phyloP scores from a whole-genome alignment of 1,140 invertebrate genomes.

The Magallana gigas region DNA sequence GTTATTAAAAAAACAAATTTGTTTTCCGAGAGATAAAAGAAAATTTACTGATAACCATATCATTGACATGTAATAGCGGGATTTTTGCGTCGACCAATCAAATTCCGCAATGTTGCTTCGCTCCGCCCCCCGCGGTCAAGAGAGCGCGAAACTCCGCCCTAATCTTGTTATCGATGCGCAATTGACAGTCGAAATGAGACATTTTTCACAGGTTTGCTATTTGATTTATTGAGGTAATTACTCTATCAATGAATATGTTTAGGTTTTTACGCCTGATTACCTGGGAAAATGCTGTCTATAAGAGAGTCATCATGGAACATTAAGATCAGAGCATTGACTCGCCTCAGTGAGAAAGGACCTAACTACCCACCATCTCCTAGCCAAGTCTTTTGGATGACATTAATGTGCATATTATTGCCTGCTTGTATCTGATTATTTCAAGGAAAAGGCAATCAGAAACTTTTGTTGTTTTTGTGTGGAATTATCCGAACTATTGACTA shows the following conservation, averaged over 20 bases:
- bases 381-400: slow-evolving; percentile 32
- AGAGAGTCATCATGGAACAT: slow-evolving; percentile 44
- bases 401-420: slow-evolving; percentile 41
- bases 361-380: not conserved
- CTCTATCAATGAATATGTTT: slow-evolving; percentile 51
- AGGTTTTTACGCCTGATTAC: slow-evolving; percentile 51
- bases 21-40: slow-evolving; percentile 19
- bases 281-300: slow-evolving; percentile 46
- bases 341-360: slow-evolving; percentile 36
- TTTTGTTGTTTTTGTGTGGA: slow-evolving; percentile 16
- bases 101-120: not conserved
- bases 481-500: not conserved
- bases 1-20: slow-evolving; percentile 17
- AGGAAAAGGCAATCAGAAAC: slow-evolving; percentile 1
- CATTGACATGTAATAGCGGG: slow-evolving; percentile 27
- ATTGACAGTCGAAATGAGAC: slow-evolving; percentile 39
- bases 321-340: slow-evolving; percentile 25
- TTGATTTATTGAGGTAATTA: slow-evolving; percentile 51
- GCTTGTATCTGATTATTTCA: slow-evolving; percentile 15
- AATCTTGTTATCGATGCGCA: slow-evolving; percentile 24
- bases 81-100: slow-evolving; percentile 28
- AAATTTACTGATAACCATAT: slow-evolving; percentile 4
- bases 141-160: not conserved
- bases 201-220: slow-evolving; percentile 38
- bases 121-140: slow-evolving; percentile 14